phyloP scores from a whole-genome alignment of 2,888 invertebrate genomes.

The Litoditis marina region DNA sequence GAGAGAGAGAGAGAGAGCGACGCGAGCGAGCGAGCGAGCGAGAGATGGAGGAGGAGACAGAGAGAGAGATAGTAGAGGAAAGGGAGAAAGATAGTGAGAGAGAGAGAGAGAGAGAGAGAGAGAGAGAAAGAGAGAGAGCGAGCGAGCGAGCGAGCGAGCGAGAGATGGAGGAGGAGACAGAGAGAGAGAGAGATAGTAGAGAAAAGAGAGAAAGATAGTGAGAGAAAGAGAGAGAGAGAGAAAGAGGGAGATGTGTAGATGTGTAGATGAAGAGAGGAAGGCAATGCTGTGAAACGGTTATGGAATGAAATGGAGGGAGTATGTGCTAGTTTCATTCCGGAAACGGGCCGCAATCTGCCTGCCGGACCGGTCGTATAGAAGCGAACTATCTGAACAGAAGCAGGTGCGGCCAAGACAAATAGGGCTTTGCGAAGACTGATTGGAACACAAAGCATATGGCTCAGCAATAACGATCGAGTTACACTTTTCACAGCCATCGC shows the following conservation, averaged over 20 bases:
- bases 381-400: background rate
- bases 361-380: background rate
- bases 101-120: too few relatives aligned
- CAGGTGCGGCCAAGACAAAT: too few relatives aligned
- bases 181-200: background rate
- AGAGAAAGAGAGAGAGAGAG: background rate
- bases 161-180: background rate
- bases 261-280: background rate
- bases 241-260: background rate
- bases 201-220: background rate
- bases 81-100: background rate
- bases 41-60: background rate
- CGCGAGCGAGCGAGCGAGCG: background rate
- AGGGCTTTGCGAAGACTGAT: too few relatives aligned
- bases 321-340: background rate
- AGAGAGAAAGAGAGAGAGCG: slow-evolving; percentile 3
- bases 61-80: background rate
- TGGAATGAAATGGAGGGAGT: background rate
- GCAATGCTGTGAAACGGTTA: background rate
- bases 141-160: slow-evolving; percentile 2
- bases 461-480: too few relatives aligned
- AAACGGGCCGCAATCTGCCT: slow-evolving; percentile 9
- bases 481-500: too few relatives aligned
- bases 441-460: too few relatives aligned
- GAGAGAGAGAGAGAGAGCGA: slow-evolving; percentile 5